Percentiles rank a stretch among this genome's conserved stretches.
Conservation (phyloP, 2,888 invertebrate species). For the Philaethria dido region DNA sequence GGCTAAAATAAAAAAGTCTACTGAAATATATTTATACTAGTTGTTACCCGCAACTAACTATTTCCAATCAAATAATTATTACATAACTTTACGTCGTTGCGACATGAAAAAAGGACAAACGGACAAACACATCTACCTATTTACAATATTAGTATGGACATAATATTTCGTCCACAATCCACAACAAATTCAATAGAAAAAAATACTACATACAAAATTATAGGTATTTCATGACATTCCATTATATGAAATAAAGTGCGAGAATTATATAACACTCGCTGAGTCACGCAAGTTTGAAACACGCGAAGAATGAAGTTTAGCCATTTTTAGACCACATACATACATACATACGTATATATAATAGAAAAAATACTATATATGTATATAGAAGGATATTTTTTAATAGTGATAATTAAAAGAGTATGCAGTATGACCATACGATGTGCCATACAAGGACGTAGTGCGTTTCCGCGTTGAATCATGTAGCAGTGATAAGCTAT, state of each 20-base stretch:
- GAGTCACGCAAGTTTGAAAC: conserved; percentile 39
- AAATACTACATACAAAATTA: neutral
- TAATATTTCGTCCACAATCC: no score
- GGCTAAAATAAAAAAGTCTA: no score
- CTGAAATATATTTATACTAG: no score
- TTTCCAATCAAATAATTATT: no score
- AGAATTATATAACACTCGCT: conserved; percentile 32
- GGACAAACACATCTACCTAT: no score
- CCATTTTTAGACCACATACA: conserved; percentile 41
- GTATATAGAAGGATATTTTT: conserved; percentile 63
- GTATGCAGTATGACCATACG: conserved; percentile 70
- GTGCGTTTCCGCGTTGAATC: conserved; percentile 78
- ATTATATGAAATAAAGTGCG: conserved; percentile 22
- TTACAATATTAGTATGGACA: no score
- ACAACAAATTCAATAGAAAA: neutral
- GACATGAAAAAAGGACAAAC: no score
- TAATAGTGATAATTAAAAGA: conserved; percentile 73
- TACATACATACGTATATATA: neutral
- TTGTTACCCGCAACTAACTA: no score
- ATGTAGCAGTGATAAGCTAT: conserved; percentile 52
- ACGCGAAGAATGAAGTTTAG: conserved; percentile 48
- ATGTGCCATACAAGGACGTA: conserved; percentile 77
- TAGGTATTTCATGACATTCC: conserved; percentile 12
- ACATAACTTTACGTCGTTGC: no score
- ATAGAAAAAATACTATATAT: conserved; percentile 48